A percentile compares a stretch with the other conserved stretches of the same genome.
Conservation (phyloP, 2,113 vertebrate genomes). For the crab-eating macaque (Macaca fascicularis) region DNA sequence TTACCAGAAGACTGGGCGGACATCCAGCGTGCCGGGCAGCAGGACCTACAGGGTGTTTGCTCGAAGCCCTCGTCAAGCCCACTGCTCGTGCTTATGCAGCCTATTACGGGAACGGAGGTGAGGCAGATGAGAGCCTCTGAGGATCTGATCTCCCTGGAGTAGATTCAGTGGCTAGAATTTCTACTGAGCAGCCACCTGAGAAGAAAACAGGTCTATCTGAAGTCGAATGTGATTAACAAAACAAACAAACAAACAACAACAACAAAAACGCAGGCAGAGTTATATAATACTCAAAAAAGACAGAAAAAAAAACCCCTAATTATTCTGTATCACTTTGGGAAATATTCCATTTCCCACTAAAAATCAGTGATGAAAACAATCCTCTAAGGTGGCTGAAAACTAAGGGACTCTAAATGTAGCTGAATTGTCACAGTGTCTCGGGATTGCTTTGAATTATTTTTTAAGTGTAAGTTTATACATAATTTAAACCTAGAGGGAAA, state of each 20-base stretch:
- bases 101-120: rapidly evolving
- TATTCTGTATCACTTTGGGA: neutral
- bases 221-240: neutral
- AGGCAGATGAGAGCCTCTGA: neutral
- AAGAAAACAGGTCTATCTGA: neutral
- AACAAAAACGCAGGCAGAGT: neutral
- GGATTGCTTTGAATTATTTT: neutral
- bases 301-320: rapidly evolving
- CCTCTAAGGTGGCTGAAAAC: neutral
- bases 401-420: neutral
- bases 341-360: neutral
- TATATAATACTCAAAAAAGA: rapidly evolving
- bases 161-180: neutral
- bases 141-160: neutral
- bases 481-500: neutral
- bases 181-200: neutral
- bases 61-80: neutral
- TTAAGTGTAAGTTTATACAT: neutral
- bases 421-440: neutral
- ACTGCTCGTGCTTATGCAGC: rapidly evolving
- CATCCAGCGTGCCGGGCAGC: rapidly evolving
- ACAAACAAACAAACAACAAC: too few relatives aligned
- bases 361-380: neutral
- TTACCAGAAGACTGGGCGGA: rapidly evolving
- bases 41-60: neutral